Percentiles rank a stretch among this genome's conserved stretches.
Conservation (phyloP, 1,140 invertebrate genomes). For the honey bee (Apis mellifera) region DNA sequence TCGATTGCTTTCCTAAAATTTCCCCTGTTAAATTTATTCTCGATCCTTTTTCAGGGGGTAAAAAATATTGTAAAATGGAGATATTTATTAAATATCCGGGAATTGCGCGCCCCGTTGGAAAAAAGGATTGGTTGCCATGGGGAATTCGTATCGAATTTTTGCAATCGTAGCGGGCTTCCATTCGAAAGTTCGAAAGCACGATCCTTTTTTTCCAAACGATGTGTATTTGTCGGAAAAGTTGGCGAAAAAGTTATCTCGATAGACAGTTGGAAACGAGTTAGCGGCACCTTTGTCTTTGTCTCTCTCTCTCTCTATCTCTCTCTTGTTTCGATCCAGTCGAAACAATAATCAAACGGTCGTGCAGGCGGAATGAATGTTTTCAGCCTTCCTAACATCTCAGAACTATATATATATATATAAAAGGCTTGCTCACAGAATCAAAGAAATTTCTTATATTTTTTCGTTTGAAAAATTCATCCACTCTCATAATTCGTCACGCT, state of each 20-base stretch:
- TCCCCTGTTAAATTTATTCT: no score
- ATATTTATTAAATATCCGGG: no score
- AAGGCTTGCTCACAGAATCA: no score
- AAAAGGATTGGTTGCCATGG: not conserved
- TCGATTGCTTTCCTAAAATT: no score
- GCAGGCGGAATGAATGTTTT: not conserved
- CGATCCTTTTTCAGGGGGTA: no score
- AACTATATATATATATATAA: not conserved
- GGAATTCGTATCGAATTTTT: conserved; percentile 29
- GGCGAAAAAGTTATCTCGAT: conserved; percentile 5
- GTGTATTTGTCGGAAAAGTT: conserved; percentile 7
- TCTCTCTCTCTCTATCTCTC: not conserved
- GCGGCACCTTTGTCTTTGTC: not conserved
- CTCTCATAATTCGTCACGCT: no score
- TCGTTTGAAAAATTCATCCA: no score
- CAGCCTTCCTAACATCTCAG: conserved; percentile 1
- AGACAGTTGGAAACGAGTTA: conserved; percentile 19
- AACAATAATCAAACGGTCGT: conserved; percentile 21
- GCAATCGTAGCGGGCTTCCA: not conserved
- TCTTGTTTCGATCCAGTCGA: not conserved
- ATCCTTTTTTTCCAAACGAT: not conserved
- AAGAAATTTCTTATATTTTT: no score
- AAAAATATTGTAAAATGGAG: no score
- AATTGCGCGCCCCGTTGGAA: no score
- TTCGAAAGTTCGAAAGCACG: not conserved